A percentile compares a stretch with the other conserved stretches of the same genome.
phyloP scores from a whole-genome alignment of 2,888 invertebrate genomes.

The Leucoptera coffeella region DNA sequence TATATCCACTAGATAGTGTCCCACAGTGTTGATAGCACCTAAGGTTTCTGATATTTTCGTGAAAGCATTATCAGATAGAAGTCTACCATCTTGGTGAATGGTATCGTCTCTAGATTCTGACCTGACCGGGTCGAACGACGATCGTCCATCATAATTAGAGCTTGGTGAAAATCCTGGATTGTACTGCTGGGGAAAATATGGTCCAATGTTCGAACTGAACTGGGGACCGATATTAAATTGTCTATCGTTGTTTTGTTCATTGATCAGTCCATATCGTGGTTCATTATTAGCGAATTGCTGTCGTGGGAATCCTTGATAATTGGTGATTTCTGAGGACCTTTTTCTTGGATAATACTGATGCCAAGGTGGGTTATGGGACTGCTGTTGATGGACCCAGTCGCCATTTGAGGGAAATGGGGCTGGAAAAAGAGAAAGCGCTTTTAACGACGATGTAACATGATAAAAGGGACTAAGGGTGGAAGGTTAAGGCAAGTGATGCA shows the following conservation, averaged over 20 bases:
- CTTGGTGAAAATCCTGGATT: constrained; percentile 6
- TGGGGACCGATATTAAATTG: too few species aligned
- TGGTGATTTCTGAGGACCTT: constrained; percentile 23
- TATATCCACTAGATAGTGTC: constrained; percentile 79
- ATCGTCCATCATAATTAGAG: constrained; percentile 16
- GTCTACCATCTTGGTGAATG: constrained; percentile 34
- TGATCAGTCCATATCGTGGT: too few species aligned
- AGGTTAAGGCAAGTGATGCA: constrained; percentile 23
- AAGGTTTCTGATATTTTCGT: constrained; percentile 58
- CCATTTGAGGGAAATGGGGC: too few species aligned
- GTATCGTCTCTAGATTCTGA: constrained; percentile 17
- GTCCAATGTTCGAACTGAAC: too few species aligned
- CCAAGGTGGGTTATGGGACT: constrained; percentile 29
- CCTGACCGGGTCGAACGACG: constrained; percentile 16
- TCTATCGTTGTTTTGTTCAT: too few species aligned
- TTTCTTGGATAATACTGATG: constrained; percentile 33
- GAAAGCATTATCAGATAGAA: constrained; percentile 57
- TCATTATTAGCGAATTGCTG: constrained; percentile 39
- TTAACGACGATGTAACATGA: too few species aligned
- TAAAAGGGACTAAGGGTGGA: too few species aligned
- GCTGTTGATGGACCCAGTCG: constrained; percentile 19
- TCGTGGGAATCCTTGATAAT: constrained; percentile 20
- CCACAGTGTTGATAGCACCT: constrained; percentile 81
- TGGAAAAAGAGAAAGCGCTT: constrained; percentile 19
- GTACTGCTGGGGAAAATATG: constrained; percentile 4